A percentile compares a stretch with the other conserved stretches of the same genome.
Evolutionary conservation across 53 echinoderm and acorn worm genomes (phyloP).

Genomic region (Crossaster papposus): DNA sequence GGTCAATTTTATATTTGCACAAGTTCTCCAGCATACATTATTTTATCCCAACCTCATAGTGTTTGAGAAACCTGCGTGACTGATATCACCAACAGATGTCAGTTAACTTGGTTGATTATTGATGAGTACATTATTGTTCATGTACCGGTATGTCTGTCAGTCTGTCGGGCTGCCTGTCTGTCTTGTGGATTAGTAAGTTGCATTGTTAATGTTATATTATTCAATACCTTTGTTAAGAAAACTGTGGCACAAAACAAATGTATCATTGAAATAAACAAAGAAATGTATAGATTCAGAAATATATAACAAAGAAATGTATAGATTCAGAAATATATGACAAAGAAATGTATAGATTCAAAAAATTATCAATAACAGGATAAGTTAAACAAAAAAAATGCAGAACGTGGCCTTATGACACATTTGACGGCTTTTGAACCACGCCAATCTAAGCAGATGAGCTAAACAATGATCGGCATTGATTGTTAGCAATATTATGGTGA

Average conservation of each 20-base stretch:
- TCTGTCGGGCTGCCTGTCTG: no score
- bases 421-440: constrained; percentile 3
- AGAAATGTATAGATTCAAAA: neutral
- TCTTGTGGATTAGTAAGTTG: neutral
- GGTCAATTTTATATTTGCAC: no score
- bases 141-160: no score
- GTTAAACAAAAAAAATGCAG: neutral
- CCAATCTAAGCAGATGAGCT: constrained; percentile 19
- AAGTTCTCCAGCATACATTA: no score
- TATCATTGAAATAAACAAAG: neutral
- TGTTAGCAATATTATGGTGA: constrained; percentile 11
- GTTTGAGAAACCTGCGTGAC: no score
- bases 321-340: neutral
- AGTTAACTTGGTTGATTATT: neutral
- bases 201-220: neutral
- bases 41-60: no score
- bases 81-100: no score
- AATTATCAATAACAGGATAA: neutral
- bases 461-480: neutral
- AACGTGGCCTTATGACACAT: constrained; percentile 17
- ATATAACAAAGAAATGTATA: neutral
- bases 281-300: no score
- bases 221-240: neutral
- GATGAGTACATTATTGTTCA: neutral
- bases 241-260: neutral